Base-by-base conservation (phyloP, 2,797 vertebrate genomes). In the Anguilla megastoma region DNA sequence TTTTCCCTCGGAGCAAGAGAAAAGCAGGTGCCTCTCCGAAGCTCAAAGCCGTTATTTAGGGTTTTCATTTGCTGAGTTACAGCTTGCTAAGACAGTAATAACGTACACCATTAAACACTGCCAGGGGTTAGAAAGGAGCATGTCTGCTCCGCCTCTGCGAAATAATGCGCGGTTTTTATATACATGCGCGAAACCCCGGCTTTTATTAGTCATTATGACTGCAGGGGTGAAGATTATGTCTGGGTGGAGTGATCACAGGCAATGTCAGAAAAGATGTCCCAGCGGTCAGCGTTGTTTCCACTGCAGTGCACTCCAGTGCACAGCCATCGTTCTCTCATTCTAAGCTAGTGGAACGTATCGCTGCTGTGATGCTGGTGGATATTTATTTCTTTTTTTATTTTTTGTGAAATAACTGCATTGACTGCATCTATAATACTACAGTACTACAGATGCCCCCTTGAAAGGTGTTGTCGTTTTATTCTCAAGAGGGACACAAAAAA, bases 71-170 rank as follows among this genome's bases (percentile, higher is more conserved):
- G 50, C 89, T 95, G 94, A 95, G 93, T 95, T 96, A 95, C 93
- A 93, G 89, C 89, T 92, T 94, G 93, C 92, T 91, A 93, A 94
- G 94, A 94, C 94, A 92, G 92, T 94, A 94, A 95, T 96, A 96
- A 96, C 94, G 94, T 95, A 95, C 94, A 92, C 93, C 95, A 96
- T 96, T 96, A 96, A 96, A 95, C 94, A 94, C 95, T 95, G 95
- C 91, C 92, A 94, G 92, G 90, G 92, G 93, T 93, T 93, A 94
- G 93, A 93, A 90, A 91, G 90, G 89, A 92, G 92, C 93, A 89
- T 93, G 91, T 93, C 92, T 93, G 94, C 88, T 89, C 93, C 91
- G 92, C 92, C 92, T 93, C 94, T 88, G 66, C 88, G 92, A 94
- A 92, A 93, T 93, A 93, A 95, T 92, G 91, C 94, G 92, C 93